Base-by-base conservation (phyloP, 2,113 vertebrate genomes). In the Chloropsis hardwickii region DNA sequence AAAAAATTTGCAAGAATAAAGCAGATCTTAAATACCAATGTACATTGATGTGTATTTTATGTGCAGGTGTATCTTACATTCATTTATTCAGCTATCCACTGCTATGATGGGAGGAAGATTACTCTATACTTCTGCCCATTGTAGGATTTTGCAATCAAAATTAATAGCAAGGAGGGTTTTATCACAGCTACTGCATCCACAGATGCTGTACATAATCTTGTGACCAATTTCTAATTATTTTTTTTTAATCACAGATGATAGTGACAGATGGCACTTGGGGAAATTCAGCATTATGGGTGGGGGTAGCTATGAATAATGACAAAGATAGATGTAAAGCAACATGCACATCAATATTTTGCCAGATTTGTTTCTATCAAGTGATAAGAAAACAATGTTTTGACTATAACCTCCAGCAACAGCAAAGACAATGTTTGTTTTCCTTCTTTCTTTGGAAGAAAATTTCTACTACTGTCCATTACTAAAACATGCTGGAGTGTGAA, bases 301-400 rank as follows among this genome's bases (percentile, higher is more conserved):
- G n/a, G 76, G 35, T 88, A 82, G 76, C 35, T 86, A 81, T 51
- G 86, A 92, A 92, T 93, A 90, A 89, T 40, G 60, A 92, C 92
- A 94, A 93, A 86, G 72, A 92, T 57, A 92, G 82, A 93, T 54
- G 81, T 48, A 84, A 89, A 95, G 33, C 50, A 94, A 93, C 90
- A 58, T 50, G 42, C 82, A 86, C 84, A 86, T 90, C 95, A 96
- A 88, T 94, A 96, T 96, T 96, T 96, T 90, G 80, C 86, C 86
- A 96, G 67, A 67, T 92, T 94, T 93, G 33, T 88, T 92, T 73
- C 94, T 78, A 73, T 13, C 35, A 92, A 96, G 84, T 13, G 27
- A 92, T 88, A 88, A 90, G 81, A 76, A 77, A 94, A 78, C 50
- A 70, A 66, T 84, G 64, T 92, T 96, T 93, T 93, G 80, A 86